These are phyloP conservation scores for Hecatera dysodea DNA, from an alignment of 2,888 invertebrate genomes.

Conservation along the genomic window DNA sequence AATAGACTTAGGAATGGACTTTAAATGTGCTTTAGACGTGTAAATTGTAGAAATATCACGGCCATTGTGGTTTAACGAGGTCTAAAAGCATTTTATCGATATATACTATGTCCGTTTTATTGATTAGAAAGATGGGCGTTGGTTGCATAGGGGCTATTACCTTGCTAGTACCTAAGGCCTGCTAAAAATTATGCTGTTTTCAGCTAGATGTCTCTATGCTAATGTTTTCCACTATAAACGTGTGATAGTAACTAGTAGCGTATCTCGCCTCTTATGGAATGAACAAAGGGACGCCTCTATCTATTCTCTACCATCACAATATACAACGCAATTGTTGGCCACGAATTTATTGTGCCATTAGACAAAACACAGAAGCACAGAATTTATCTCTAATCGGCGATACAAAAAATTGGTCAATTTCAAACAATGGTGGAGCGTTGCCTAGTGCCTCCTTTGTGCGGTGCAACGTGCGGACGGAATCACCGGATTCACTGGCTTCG, in stretches of 20 bases:
- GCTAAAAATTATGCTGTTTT: not conserved
- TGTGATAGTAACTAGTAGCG: slow-evolving; percentile 10
- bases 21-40: slow-evolving; percentile 22
- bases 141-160: not conserved
- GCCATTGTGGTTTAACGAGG: slow-evolving; percentile 26
- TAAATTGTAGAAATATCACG: slow-evolving; percentile 37
- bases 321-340: slow-evolving; percentile 48
- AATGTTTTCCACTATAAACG: not conserved
- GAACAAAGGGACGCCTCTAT: slow-evolving; percentile 35
- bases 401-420: slow-evolving; percentile 66
- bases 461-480: slow-evolving; percentile 61
- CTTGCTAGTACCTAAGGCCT: not conserved
- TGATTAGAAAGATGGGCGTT: slow-evolving; percentile 7
- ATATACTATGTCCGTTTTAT: slow-evolving; percentile 18
- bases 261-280: slow-evolving; percentile 10
- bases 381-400: slow-evolving; percentile 63
- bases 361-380: slow-evolving; percentile 48
- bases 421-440: slow-evolving; percentile 65
- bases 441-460: slow-evolving; percentile 65
- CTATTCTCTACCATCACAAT: slow-evolving; percentile 21
- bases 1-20: slow-evolving; percentile 29
- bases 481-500: slow-evolving; percentile 63
- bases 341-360: slow-evolving; percentile 54
- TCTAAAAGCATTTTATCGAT: slow-evolving; percentile 16
- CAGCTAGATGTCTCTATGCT: not conserved